These are phyloP conservation scores for Erebia ligea DNA, from an alignment of 2,888 invertebrate species.

Conservation along the genomic window DNA sequence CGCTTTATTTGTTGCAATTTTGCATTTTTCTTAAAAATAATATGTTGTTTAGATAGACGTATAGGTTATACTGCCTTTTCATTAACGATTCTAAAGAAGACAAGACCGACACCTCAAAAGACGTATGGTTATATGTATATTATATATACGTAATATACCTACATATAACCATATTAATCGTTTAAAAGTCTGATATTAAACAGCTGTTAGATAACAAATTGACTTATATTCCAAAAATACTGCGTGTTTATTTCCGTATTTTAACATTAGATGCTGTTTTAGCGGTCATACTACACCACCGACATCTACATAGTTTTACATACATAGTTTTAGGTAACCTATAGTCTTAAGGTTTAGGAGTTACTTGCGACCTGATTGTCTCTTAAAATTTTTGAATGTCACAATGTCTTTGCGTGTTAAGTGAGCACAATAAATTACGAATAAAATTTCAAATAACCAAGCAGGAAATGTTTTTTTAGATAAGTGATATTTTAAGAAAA, in stretches of 20 bases:
- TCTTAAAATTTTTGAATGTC: constrained; percentile 17
- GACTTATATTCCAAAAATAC: constrained; percentile 17
- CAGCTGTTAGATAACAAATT: constrained; percentile 2
- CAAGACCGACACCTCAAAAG: neutral
- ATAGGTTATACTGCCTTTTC: neutral
- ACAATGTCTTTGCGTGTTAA: neutral
- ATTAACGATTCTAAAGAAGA: neutral
- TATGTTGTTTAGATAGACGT: neutral
- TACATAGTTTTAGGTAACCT: constrained; percentile 28
- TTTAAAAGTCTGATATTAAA: constrained; percentile 25
- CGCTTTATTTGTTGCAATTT: neutral
- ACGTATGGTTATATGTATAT: no score
- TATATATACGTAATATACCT: neutral
- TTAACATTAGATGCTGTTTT: constrained; percentile 29
- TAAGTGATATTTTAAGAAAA: neutral
- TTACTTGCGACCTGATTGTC: constrained; percentile 17
- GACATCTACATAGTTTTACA: constrained; percentile 35
- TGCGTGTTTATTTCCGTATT: neutral
- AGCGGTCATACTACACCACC: constrained; percentile 25
- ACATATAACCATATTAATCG: constrained; percentile 8
- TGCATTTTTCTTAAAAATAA: neutral
- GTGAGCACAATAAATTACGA: constrained; percentile 4
- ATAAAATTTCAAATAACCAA: neutral
- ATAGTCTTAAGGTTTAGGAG: constrained; percentile 16
- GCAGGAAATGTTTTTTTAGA: constrained; percentile 11